Conservation (phyloP, 1,140 invertebrate genomes). For the Psix sp. region DNA sequence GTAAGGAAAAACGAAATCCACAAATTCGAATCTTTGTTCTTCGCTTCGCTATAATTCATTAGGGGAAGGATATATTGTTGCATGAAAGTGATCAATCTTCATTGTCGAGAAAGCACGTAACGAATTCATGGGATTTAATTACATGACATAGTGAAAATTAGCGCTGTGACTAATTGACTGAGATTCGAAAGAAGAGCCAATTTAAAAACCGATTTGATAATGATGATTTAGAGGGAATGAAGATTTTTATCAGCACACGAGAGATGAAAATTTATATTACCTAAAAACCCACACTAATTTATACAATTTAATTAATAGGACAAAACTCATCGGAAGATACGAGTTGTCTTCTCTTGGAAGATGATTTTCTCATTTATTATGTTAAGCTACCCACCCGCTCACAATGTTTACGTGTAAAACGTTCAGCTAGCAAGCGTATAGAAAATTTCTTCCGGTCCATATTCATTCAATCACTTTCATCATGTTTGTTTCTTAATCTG, state of each 20-base stretch:
- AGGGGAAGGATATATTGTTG: conserved; percentile 4
- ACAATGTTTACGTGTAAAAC: conserved; percentile 36
- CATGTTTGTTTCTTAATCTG: conserved; percentile 28
- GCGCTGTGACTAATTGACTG: conserved; percentile 30
- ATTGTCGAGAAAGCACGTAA: conserved; percentile 34
- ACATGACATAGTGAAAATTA: conserved; percentile 46
- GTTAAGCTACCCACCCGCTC: conserved; percentile 44
- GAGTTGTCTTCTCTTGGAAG: conserved; percentile 12
- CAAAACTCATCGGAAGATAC: too few relatives aligned
- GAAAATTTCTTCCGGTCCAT: conserved; percentile 20
- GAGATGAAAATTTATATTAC: too few relatives aligned
- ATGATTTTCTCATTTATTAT: conserved; percentile 44
- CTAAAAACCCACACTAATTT: too few relatives aligned
- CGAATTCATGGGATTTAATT: conserved; percentile 40
- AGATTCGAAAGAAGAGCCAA: conserved; percentile 26
- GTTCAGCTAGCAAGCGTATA: conserved; percentile 2
- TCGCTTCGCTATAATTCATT: conserved; percentile 16
- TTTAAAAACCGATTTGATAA: conserved; percentile 26
- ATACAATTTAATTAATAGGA: too few relatives aligned
- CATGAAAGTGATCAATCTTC: conserved; percentile 28
- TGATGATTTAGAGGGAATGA: too few relatives aligned
- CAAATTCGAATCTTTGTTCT: too few relatives aligned
- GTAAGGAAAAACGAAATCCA: too few relatives aligned
- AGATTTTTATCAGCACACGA: too few relatives aligned
- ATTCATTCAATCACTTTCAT: conserved; percentile 39